phyloP scores from a whole-genome alignment of 2,113 vertebrate genomes.

The Colossoma macropomum region DNA sequence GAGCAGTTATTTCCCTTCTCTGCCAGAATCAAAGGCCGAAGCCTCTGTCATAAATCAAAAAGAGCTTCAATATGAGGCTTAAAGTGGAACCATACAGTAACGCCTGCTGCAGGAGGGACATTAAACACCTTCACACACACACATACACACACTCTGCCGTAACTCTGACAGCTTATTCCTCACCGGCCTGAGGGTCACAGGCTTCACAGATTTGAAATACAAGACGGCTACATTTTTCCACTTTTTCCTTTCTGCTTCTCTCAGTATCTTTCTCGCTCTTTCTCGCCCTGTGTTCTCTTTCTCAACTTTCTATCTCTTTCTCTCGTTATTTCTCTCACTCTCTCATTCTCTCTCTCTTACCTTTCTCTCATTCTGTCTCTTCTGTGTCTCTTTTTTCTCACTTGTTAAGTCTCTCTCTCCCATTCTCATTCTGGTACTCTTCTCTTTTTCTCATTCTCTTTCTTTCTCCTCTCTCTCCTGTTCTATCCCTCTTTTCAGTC shows the following conservation, averaged over 20 bases:
- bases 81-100: constrained; percentile 49
- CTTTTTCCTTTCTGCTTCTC: neutral
- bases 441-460: neutral
- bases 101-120: constrained; percentile 36
- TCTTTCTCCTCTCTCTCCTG: neutral
- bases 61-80: constrained; percentile 27
- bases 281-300: neutral
- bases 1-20: constrained; percentile 19
- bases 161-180: constrained; percentile 48
- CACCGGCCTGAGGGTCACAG: constrained; percentile 11
- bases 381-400: too few relatives aligned
- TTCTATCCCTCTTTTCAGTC: neutral
- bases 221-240: constrained; percentile 27
- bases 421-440: neutral
- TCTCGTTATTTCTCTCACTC: neutral
- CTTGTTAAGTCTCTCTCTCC: neutral
- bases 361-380: neutral
- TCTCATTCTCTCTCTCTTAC: neutral
- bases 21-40: constrained; percentile 28
- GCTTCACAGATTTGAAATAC: constrained; percentile 17
- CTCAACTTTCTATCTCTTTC: neutral
- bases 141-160: neutral
- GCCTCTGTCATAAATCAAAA: constrained; percentile 47
- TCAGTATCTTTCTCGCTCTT: neutral
- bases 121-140: constrained; percentile 48